Base-by-base conservation (phyloP, 2,113 vertebrate species). In the Hippocampus zosterae region DNA sequence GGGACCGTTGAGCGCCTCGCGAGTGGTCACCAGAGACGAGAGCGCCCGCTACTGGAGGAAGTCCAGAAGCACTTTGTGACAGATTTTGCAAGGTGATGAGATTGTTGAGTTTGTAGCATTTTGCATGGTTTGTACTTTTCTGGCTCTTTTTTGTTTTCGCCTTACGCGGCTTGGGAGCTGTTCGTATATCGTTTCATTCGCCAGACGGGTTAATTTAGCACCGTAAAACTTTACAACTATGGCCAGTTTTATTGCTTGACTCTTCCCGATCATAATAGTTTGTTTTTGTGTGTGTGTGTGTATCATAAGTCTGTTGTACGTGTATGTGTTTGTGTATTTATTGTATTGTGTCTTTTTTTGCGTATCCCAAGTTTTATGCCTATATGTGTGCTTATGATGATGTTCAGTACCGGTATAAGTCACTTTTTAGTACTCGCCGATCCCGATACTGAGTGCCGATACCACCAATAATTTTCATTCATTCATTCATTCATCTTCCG, bases 141-240 rank as follows among this genome's bases (percentile, higher is more conserved):
- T 27, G 21, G 52, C 7, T 8, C 21, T 19, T 29, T 10, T 29
- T 57, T 57, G 15, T 57, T 57, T 57, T 13, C 10, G 55, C 25
- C 21, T 18, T 55, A 75, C 10, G 41, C 61, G 57, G 73, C 78
- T 73, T 74, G 79, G 81, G 79, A 80, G 76, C 16, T 69, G 65
- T 61, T 59, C 72, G 76, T 69, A 69, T 57, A 1, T 72, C 72
- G 74, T 68, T 84, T 88, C 84, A 85, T 85, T 86, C 81, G 74
- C 73, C 69, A 80, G 83, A 86, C 81, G 57, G 77, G 84, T 84
- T 83, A 83, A 81, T 84, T 82, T 80, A 83, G 82, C 77, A 78
- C 79, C 77, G 85, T 88, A 87, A 88, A 88, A 85, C 83, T 88
- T 88, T 84, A 88, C 85, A 77, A 55, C 84, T 77, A 74, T 84